phyloP scores from a whole-genome alignment of 2,797 vertebrate genomes.

The Anas bahamensis region DNA sequence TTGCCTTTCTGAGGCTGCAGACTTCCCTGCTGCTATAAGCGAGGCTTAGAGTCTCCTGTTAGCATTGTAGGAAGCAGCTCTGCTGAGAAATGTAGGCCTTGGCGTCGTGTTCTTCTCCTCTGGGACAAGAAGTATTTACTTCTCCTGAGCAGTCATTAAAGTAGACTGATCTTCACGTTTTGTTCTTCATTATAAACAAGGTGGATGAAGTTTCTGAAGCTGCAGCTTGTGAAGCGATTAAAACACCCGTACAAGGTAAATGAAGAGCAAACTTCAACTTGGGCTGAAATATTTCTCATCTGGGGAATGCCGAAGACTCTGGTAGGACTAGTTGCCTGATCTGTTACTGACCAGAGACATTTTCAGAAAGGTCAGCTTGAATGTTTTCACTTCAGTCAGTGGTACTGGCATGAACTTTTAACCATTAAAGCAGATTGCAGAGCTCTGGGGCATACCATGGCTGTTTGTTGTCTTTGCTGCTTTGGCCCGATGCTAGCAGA shows the following conservation, averaged over 20 bases:
- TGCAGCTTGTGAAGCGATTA: neutral
- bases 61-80: neutral
- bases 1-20: neutral
- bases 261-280: neutral
- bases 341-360: neutral
- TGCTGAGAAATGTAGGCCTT: neutral
- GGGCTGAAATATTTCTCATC: neutral
- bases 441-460: neutral
- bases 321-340: neutral
- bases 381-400: neutral
- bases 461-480: conserved; percentile 9
- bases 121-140: neutral
- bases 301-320: neutral
- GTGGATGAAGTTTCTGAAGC: neutral
- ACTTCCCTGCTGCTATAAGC: neutral
- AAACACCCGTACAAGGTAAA: neutral
- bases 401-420: neutral
- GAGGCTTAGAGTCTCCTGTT: accelerated
- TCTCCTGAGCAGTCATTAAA: neutral
- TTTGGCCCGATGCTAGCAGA: neutral
- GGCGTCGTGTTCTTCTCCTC: neutral
- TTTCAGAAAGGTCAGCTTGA: conserved; percentile 16
- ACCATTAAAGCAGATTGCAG: neutral
- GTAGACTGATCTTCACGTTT: neutral
- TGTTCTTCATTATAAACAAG: neutral